Conservation (phyloP, 2,888 invertebrate genomes). For the Entomobrya proxima region DNA sequence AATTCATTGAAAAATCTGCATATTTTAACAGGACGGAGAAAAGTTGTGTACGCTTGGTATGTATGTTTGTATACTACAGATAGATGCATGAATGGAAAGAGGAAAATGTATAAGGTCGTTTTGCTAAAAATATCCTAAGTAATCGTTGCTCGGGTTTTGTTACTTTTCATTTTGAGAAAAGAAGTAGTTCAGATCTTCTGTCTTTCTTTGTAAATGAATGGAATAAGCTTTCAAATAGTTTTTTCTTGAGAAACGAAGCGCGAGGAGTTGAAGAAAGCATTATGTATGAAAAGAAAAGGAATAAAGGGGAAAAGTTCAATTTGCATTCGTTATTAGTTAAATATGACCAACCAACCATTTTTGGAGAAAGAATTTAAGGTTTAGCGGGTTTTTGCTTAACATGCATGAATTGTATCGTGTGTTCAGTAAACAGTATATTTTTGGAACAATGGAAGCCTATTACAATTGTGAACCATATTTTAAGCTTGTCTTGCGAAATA, state of each 20-base stretch:
- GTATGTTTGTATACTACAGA: too few relatives aligned
- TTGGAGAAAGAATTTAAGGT: background rate
- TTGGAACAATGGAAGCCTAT: too few relatives aligned
- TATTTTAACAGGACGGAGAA: constrained; percentile 36
- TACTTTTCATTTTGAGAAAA: background rate
- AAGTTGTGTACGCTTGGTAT: background rate
- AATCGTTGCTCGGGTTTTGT: background rate
- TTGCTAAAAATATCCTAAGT: background rate
- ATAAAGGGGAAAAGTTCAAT: constrained; percentile 64
- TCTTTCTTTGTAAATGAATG: background rate
- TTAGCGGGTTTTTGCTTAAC: background rate
- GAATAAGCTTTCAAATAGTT: constrained; percentile 13
- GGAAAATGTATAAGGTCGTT: background rate
- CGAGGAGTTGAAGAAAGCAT: background rate
- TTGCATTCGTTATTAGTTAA: constrained; percentile 75
- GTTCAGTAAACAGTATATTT: too few relatives aligned
- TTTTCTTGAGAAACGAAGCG: background rate
- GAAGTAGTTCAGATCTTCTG: background rate
- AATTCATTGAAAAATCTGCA: constrained; percentile 58
- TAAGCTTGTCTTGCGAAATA: too few relatives aligned
- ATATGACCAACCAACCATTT: constrained; percentile 73
- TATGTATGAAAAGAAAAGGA: background rate
- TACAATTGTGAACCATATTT: too few relatives aligned
- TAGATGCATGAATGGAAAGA: background rate
- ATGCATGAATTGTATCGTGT: too few relatives aligned